A percentile compares a stretch with the other conserved stretches of the same genome.
phyloP scores from a whole-genome alignment of 1,140 invertebrate genomes.

The Sinonovacula constricta region DNA sequence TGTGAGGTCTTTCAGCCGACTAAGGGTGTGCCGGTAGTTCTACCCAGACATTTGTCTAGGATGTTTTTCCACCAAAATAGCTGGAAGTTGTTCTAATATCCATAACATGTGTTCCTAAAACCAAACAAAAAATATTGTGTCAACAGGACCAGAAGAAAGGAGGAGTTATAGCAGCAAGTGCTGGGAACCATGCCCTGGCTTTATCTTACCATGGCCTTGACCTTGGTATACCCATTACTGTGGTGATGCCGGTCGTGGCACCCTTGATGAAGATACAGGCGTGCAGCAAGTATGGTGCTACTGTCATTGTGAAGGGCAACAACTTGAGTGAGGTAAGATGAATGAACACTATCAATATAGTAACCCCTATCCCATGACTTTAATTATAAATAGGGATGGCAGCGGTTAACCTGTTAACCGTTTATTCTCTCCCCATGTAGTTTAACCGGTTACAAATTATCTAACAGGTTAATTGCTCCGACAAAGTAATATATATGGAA shows the following conservation, averaged over 20 bases:
- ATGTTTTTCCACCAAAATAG: not conserved
- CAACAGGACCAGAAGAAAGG: slow-evolving; percentile 83
- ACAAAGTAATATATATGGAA: no score
- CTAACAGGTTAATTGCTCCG: no score
- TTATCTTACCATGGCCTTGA: slow-evolving; percentile 91
- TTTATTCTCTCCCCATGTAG: no score
- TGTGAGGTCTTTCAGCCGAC: no score
- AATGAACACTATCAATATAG: no score
- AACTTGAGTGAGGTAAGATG: slow-evolving; percentile 89
- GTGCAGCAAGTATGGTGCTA: slow-evolving; percentile 90
- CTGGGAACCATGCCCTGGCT: slow-evolving; percentile 95
- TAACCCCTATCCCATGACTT: no score
- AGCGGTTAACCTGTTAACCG: no score
- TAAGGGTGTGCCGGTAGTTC: no score
- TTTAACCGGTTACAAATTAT: no score
- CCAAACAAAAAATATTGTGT: not conserved
- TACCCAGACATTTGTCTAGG: no score
- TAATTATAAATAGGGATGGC: no score
- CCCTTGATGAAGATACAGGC: slow-evolving; percentile 93
- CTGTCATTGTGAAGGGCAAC: slow-evolving; percentile 89
- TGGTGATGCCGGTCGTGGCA: slow-evolving; percentile 91
- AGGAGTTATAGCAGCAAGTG: slow-evolving; percentile 94
- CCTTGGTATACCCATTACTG: slow-evolving; percentile 90
- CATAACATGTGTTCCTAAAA: not conserved
- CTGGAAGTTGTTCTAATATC: not conserved